A percentile compares a stretch with the other conserved stretches of the same genome.
These are phyloP conservation scores for Folsomia candida DNA, from an alignment of 2,888 invertebrate genomes.

Conservation along the genomic window DNA sequence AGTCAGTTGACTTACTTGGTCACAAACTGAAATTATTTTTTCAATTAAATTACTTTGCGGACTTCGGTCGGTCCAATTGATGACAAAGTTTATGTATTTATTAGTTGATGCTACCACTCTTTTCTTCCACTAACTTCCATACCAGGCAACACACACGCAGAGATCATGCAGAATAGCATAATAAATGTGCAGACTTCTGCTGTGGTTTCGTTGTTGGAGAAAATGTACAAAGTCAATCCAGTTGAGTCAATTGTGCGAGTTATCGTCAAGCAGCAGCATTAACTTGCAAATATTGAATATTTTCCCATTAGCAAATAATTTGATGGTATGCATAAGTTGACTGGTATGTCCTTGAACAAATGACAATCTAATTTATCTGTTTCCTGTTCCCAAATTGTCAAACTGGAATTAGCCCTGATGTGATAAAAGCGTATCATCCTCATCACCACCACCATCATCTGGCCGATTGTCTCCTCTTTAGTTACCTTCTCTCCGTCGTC, in stretches of 20 bases:
- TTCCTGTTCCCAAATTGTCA: background rate
- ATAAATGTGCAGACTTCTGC: background rate
- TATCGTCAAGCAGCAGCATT: background rate
- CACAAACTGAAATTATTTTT: too few relatives aligned
- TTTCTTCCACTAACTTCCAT: too few relatives aligned
- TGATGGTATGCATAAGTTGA: background rate
- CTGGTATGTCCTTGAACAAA: background rate
- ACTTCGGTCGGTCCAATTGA: background rate
- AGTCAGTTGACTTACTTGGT: too few relatives aligned
- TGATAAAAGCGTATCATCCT: too few relatives aligned
- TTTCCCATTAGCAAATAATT: background rate
- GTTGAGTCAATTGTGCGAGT: background rate
- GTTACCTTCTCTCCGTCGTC: too few relatives aligned
- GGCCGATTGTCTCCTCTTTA: too few relatives aligned
- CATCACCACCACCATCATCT: too few relatives aligned
- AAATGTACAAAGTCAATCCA: background rate
- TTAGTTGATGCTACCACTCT: too few relatives aligned
- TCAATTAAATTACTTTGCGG: background rate
- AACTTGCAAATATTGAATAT: background rate
- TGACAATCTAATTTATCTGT: background rate
- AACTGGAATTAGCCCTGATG: too few relatives aligned
- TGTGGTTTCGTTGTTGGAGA: background rate
- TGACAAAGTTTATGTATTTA: background rate
- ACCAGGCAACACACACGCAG: background rate
- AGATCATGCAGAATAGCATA: too few relatives aligned